A percentile compares a stretch with the other conserved stretches of the same genome.
These are phyloP conservation scores for Athene cunicularia DNA, from an alignment of 2,113 vertebrate species.

Conservation along the genomic window DNA sequence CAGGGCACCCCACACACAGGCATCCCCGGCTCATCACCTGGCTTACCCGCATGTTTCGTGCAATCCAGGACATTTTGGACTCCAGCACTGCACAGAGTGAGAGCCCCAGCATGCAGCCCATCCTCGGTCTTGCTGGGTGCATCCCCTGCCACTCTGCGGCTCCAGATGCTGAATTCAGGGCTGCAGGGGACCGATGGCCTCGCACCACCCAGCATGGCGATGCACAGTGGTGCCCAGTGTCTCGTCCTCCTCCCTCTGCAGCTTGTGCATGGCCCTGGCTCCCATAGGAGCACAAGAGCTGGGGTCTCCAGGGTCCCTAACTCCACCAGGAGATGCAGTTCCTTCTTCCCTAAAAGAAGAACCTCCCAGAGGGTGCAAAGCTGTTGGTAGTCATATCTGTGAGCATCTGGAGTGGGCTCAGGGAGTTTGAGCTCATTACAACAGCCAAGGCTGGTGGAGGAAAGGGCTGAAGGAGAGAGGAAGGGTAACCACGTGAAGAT, in stretches of 20 bases:
- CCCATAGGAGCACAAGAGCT: not conserved
- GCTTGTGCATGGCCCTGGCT: not conserved
- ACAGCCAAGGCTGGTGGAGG: not conserved
- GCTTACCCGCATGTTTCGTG: accelerated
- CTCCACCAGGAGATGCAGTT: not conserved
- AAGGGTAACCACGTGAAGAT: not conserved
- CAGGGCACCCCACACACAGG: not conserved
- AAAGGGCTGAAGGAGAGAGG: not conserved
- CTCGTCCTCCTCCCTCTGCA: not conserved
- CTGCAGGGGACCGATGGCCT: not conserved
- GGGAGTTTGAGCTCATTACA: not conserved
- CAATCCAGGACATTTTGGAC: accelerated
- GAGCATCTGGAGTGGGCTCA: not conserved
- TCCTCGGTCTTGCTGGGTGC: accelerated
- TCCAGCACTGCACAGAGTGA: accelerated
- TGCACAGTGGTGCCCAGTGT: too few relatives aligned
- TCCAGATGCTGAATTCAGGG: not conserved
- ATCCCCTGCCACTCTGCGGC: accelerated
- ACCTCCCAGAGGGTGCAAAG: not conserved
- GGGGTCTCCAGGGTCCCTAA: not conserved
- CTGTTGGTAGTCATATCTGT: not conserved
- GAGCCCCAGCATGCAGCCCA: too few relatives aligned
- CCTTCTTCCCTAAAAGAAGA: not conserved
- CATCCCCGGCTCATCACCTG: accelerated
- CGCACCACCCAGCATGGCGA: not conserved